A percentile compares a stretch with the other conserved stretches of the same genome.
Evolutionary conservation across 1,140 invertebrate species (phyloP).

Genomic region (Lepidurus couesii): DNA sequence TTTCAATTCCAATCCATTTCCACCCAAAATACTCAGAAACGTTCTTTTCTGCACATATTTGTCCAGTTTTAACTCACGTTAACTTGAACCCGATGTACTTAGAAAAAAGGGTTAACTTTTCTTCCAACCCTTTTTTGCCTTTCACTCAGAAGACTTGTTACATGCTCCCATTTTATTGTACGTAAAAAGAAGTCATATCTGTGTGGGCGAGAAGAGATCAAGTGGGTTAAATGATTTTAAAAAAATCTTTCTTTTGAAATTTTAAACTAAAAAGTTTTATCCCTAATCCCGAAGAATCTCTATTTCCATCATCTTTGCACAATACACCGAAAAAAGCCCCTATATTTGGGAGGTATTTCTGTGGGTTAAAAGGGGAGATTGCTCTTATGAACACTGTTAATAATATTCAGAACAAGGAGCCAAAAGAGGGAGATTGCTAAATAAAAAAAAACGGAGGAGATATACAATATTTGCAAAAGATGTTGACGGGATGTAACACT

Average conservation of each 20-base stretch:
- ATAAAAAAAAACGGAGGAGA: not conserved
- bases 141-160: conserved; percentile 2
- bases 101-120: not conserved
- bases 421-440: not conserved
- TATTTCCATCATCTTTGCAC: conserved; percentile 22
- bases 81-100: conserved; percentile 9
- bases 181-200: not conserved
- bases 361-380: not conserved
- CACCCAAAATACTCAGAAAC: not conserved
- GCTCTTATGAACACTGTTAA: not conserved
- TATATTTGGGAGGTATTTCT: not conserved
- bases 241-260: not conserved
- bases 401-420: not conserved
- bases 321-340: conserved; percentile 1
- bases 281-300: conserved; percentile 9
- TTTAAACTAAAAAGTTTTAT: not conserved
- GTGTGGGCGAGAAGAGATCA: not conserved
- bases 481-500: not conserved
- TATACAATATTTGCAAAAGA: conserved; percentile 11
- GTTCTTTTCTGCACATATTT: not conserved
- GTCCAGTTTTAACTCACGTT: conserved; percentile 13
- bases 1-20: not conserved
- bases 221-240: not conserved
- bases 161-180: not conserved
- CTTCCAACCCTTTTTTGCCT: conserved; percentile 15